phyloP scores from a whole-genome alignment of 2,113 vertebrate genomes.

The Dasyprocta punctata region DNA sequence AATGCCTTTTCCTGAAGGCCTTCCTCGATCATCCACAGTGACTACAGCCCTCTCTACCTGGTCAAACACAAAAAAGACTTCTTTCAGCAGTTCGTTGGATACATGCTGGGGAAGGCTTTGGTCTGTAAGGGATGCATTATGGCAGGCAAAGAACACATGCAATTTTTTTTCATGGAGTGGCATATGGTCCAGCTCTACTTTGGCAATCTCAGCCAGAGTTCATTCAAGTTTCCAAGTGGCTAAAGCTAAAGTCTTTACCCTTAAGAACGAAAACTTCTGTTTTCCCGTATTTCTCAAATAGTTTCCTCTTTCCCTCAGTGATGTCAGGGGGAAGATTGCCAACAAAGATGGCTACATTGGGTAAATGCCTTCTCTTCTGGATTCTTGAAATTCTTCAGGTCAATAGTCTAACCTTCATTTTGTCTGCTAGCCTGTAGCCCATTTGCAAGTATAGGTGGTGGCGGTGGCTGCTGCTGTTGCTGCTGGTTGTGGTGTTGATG shows the following conservation, averaged over 20 bases:
- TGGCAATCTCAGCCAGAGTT: slow-evolving; percentile 93
- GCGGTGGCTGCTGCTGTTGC: neutral
- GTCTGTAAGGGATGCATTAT: slow-evolving; percentile 94
- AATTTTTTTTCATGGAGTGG: slow-evolving; percentile 94
- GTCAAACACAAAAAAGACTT: slow-evolving; percentile 95
- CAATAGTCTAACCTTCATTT: neutral
- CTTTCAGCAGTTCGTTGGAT: slow-evolving; percentile 97
- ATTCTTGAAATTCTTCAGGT: neutral
- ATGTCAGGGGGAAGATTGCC: slow-evolving; percentile 88
- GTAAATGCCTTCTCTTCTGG: slow-evolving; percentile 44
- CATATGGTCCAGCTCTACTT: slow-evolving; percentile 96
- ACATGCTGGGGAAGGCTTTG: slow-evolving; percentile 97
- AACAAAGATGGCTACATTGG: neutral
- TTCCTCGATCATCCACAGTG: slow-evolving; percentile 96
- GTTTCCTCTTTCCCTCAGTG: slow-evolving; percentile 82
- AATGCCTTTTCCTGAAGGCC: slow-evolving; percentile 97
- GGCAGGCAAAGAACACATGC: slow-evolving; percentile 97
- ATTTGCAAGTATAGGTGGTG: neutral
- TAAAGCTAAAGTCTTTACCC: neutral
- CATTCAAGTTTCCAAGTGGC: neutral
- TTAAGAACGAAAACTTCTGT: neutral
- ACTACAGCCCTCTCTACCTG: slow-evolving; percentile 97
- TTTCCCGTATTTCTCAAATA: neutral
- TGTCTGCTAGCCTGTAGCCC: neutral
- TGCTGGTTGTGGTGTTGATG: slow-evolving; percentile 76